Evolutionary conservation across 2,888 invertebrate species (phyloP).

Genomic region (Harmothoe impar): DNA sequence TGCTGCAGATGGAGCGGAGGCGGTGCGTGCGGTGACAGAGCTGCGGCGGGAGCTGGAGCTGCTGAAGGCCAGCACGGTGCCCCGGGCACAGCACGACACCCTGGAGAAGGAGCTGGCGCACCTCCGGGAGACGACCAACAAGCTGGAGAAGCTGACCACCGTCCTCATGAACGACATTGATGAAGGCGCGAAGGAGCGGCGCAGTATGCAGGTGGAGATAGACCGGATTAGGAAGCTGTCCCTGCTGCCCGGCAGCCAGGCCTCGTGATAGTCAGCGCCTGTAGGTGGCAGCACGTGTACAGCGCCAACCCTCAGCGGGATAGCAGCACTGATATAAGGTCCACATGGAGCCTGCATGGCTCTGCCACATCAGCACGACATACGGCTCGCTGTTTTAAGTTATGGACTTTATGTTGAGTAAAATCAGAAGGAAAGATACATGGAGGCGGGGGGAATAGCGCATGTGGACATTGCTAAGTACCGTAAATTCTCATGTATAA

Average conservation of each 20-base stretch:
- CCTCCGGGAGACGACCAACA: slow-evolving; percentile 66
- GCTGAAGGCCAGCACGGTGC: slow-evolving; percentile 56
- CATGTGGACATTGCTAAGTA: no score
- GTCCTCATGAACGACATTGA: slow-evolving; percentile 81
- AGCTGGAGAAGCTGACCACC: slow-evolving; percentile 74
- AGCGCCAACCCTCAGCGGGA: not conserved
- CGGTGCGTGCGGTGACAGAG: slow-evolving; percentile 70
- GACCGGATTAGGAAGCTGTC: slow-evolving; percentile 81
- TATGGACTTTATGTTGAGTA: not conserved
- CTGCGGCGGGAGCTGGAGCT: not conserved
- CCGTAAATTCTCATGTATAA: no score
- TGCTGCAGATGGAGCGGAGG: slow-evolving; percentile 76
- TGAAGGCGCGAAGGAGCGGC: slow-evolving; percentile 83
- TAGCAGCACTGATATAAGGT: not conserved
- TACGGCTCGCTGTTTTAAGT: not conserved
- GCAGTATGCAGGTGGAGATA: slow-evolving; percentile 83
- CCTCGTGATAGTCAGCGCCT: not conserved
- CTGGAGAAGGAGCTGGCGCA: slow-evolving; percentile 67
- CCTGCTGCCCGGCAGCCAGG: slow-evolving; percentile 7
- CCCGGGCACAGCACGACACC: slow-evolving; percentile 62
- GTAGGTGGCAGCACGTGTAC: not conserved
- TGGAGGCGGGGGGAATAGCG: no score
- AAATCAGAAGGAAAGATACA: no score
- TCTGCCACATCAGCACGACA: not conserved
- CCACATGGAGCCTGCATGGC: not conserved